Base-by-base conservation (phyloP, 2,888 invertebrate genomes). In the Lagria hirta region DNA sequence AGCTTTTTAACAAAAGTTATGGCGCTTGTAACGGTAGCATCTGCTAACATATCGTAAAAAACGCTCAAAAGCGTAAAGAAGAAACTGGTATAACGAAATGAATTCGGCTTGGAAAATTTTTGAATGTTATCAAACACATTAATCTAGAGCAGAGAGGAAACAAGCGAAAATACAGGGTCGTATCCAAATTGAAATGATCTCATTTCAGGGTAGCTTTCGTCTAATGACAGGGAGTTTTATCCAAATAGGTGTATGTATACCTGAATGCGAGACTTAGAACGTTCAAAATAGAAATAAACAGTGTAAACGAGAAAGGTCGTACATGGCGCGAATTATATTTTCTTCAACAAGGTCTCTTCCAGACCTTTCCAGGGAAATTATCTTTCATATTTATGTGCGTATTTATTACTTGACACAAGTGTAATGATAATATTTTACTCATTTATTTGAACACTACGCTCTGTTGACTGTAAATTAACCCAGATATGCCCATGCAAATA, bases 151-250 rank as follows among this genome's bases (percentile, higher is more conserved):
- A 36, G 43, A 20, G 36, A 41, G 48, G 36, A 45, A 48, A 48
- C 48, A 36, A 28, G 41, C 26, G 44, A 44, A 48, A 44, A 48
- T 48, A 44, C 35, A 44, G 41, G 44, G 35, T 33, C 37, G 24
- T 35, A 43, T 44, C 44, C 40, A 49, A 49, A 49, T 49, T 49
- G 49, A 49, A 49, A 49, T 48, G 48, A 43, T 48, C 48, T 48
- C 48, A 48, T 48, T 48, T 30, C 40, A 16, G 40, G 37, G 48
- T 48, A 26, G 48, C 40, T 43, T 23, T 27, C 42, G 36, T 36
- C 37, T 47, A 47, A 47, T 47, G 47, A 37, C 41, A 37, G 18
- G 20, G 42, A 47, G 37, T 47, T 47, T 47, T 43, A 42, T 29
- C 33, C 33, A 24, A 47, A 47, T 47, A 42, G 47, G 42, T 42